phyloP scores from a whole-genome alignment of 2,888 invertebrate genomes.

The Xestia ashworthii region DNA sequence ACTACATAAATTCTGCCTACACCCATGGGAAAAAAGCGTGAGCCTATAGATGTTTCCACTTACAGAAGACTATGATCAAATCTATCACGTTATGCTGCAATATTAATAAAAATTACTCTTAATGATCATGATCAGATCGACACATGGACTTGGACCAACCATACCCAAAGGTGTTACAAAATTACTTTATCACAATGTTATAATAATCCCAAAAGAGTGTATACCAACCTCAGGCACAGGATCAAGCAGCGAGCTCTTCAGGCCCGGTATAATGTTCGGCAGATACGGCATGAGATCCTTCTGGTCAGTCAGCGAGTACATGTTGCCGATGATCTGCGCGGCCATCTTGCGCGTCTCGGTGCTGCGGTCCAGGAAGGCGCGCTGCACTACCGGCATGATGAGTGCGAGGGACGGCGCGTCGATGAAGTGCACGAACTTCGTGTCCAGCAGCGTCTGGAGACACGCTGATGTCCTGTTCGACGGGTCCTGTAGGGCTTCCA shows the following conservation, averaged over 20 bases:
- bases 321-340: slow-evolving; percentile 99
- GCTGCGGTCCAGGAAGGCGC: slow-evolving; percentile 99
- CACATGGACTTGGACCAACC: neutral
- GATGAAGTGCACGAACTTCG: slow-evolving; percentile 99
- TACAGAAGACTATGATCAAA: neutral
- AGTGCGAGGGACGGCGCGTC: slow-evolving; percentile 99
- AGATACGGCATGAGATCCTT: slow-evolving; percentile 99
- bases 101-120: neutral
- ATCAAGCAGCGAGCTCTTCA: slow-evolving; percentile 98
- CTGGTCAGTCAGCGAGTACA: slow-evolving; percentile 99
- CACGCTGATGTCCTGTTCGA: slow-evolving; percentile 98
- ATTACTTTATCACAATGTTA: neutral
- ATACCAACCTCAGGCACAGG: slow-evolving; percentile 97
- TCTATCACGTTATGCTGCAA: too few relatives aligned
- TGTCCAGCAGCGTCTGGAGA: slow-evolving; percentile 97
- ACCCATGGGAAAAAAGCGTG: neutral
- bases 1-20: neutral
- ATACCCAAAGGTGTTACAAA: neutral
- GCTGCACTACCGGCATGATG: slow-evolving; percentile 99
- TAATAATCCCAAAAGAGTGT: neutral
- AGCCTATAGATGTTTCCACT: neutral
- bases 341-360: slow-evolving; percentile 99
- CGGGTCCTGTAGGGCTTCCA: slow-evolving; percentile 98
- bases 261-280: slow-evolving; percentile 98
- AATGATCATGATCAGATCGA: neutral